Evolutionary conservation across 2,797 vertebrate genomes (phyloP).

Genomic region (Spondyliosoma cantharus): DNA sequence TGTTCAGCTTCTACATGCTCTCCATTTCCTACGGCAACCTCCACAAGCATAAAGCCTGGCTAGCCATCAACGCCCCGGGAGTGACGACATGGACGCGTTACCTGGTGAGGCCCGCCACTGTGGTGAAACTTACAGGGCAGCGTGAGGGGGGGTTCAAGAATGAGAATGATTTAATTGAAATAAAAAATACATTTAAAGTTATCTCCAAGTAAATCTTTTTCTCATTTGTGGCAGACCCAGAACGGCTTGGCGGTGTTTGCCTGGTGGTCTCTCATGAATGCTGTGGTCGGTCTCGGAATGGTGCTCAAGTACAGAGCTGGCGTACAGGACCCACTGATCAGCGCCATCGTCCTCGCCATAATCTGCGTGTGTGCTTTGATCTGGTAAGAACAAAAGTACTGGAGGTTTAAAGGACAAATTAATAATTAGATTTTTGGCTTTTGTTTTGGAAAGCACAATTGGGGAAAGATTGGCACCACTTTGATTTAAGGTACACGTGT

Average conservation of each 20-base stretch:
- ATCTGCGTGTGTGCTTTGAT: constrained; percentile 48
- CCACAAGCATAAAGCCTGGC: constrained; percentile 60
- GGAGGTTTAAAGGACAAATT: not conserved
- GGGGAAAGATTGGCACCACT: not conserved
- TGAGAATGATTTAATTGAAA: not conserved
- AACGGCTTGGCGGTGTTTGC: constrained; percentile 79
- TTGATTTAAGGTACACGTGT: too few species aligned
- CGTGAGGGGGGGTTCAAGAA: too few species aligned
- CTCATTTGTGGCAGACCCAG: constrained; percentile 70
- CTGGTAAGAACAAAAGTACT: constrained; percentile 64
- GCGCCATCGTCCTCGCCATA: constrained; percentile 70
- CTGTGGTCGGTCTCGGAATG: constrained; percentile 69
- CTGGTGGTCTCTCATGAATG: constrained; percentile 77
- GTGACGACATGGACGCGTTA: constrained; percentile 61
- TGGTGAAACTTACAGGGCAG: too few species aligned
- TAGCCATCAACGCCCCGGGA: constrained; percentile 61
- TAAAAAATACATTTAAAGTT: not conserved
- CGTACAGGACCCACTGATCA: constrained; percentile 63
- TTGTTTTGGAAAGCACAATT: not conserved
- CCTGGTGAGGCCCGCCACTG: constrained; percentile 53
- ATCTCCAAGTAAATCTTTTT: not conserved
- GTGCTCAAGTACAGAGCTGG: constrained; percentile 65
- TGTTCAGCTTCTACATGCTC: constrained; percentile 71
- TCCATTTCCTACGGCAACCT: constrained; percentile 70
- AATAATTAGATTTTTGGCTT: not conserved